Base-by-base conservation (phyloP, 2,888 invertebrate species). In the Andrena bicolor region DNA sequence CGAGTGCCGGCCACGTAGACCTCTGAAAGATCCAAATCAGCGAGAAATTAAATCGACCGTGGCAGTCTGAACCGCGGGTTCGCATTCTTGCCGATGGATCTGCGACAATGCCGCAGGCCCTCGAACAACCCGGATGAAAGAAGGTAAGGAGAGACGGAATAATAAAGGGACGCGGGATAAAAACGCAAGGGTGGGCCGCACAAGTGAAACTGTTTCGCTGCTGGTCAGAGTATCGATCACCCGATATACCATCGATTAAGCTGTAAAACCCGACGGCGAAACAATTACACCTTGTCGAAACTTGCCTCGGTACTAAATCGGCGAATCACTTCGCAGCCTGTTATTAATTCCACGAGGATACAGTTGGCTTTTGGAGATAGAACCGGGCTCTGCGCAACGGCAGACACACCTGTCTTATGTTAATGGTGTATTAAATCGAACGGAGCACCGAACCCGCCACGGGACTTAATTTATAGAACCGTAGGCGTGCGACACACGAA, bases 31-130 rank as follows among this genome's bases (percentile, higher is more conserved):
- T 83, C 78, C 58, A 86, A 88, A 88, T 88, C 83, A 78, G 82
- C 85, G 88, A 86, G 78, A 87, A 88, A 88, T 89, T 79, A 86
- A 89, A 84, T 88, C 88, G 83, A 89, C 81, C 89, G 86, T 89
- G 68, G 66, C 74, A 66, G 76, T 79, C 78, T 82, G 58, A 79
- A 65, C 80, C 76, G 83, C 80, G 85, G 78, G 66, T 77, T 80
- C 76, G 80, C 69, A 88, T 87, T 80, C 84, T 87, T 65, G 16
- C 76, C 68, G 49, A 71, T 76, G 78, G 75, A 70, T 77, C 80
- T 71, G 74, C 75, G 81, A 86, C 80, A 86, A 82, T 79, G 70
- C 65, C 70, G 26, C 28, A 16, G 61, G 23, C 41, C 53, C 61
- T 53, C 35, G 32, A 75, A 64, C 76, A 78, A 77, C 60, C 68